These are phyloP conservation scores for Caenorhabditis japonica DNA, from an alignment of 2,888 invertebrate species.

Conservation along the genomic window DNA sequence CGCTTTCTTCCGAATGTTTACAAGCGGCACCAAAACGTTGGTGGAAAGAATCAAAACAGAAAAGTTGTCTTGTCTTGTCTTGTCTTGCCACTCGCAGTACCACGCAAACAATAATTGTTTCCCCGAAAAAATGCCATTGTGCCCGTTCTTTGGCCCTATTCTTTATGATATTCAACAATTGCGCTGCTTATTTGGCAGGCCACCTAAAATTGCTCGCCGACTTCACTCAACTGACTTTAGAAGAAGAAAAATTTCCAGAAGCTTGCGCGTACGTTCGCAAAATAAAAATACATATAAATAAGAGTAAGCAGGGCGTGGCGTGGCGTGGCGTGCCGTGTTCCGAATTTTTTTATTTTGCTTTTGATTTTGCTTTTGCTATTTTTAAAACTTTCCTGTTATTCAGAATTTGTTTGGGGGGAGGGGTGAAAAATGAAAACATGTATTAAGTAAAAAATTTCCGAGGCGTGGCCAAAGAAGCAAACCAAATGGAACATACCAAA, in stretches of 20 bases:
- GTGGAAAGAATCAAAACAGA: conserved; percentile 32
- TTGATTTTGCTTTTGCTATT: conserved; percentile 12
- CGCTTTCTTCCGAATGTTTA: conserved; percentile 30
- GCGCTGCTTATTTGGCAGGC: conserved; percentile 36
- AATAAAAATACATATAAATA: conserved; percentile 30
- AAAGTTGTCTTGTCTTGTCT: too few species aligned
- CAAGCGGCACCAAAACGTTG: conserved; percentile 14
- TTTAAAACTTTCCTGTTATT: not conserved
- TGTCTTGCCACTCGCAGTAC: conserved; percentile 17
- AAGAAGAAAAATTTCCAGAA: conserved; percentile 17
- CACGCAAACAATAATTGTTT: conserved; percentile 49
- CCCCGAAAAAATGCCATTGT: conserved; percentile 43
- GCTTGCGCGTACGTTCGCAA: conserved; percentile 20
- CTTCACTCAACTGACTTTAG: conserved; percentile 12
- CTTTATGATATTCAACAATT: conserved; percentile 52
- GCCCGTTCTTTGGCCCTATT: conserved; percentile 47
- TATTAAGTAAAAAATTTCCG: too few species aligned
- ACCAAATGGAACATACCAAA: conserved; percentile 51
- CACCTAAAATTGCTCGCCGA: conserved; percentile 32
- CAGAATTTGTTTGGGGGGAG: conserved; percentile 1
- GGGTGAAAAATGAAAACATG: too few species aligned
- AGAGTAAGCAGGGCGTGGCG: not conserved
- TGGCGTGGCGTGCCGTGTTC: conserved; percentile 17
- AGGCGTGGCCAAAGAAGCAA: too few species aligned
- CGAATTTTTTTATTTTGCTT: conserved; percentile 1